phyloP scores from a whole-genome alignment of 92 coral and sea anemone species.

The Umimayanthus kanabou region DNA sequence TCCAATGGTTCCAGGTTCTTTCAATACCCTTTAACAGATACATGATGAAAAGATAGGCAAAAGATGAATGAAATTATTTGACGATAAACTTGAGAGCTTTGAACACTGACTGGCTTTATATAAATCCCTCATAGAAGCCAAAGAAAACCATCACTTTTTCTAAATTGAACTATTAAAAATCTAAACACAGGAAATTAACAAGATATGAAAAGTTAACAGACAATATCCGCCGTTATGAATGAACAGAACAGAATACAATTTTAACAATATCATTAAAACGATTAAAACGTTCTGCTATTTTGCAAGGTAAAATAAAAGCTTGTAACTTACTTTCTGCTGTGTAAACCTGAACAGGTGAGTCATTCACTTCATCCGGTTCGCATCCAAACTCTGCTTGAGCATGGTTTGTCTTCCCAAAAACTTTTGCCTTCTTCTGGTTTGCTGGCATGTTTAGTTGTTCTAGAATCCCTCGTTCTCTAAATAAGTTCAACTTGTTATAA shows the following conservation, averaged over 20 bases:
- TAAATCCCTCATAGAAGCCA: not conserved
- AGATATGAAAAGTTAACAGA: too few species aligned
- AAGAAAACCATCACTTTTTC: too few species aligned
- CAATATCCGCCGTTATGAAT: too few species aligned
- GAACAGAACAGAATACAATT: not conserved
- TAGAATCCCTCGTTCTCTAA: not conserved
- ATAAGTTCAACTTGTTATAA: not conserved
- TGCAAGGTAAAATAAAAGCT: not conserved
- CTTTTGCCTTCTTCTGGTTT: slow-evolving; percentile 60
- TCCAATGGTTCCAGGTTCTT: too few species aligned
- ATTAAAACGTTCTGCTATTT: not conserved
- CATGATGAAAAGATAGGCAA: too few species aligned
- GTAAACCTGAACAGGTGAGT: not conserved
- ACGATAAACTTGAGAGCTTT: not conserved
- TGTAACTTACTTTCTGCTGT: not conserved
- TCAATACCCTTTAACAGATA: too few species aligned
- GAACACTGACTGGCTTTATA: not conserved
- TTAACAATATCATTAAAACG: not conserved
- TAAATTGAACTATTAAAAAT: too few species aligned
- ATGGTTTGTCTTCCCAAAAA: slow-evolving; percentile 29
- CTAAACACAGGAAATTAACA: not conserved
- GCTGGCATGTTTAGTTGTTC: slow-evolving; percentile 50
- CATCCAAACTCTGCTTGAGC: slow-evolving; percentile 27
- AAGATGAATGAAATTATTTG: not conserved
- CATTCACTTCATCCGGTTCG: slow-evolving; percentile 13